Evolutionary conservation across 2,888 invertebrate species (phyloP), one percentile per base, ranked within the genome.

Genomic region (Lordiphosa andalusiaca): DNA sequence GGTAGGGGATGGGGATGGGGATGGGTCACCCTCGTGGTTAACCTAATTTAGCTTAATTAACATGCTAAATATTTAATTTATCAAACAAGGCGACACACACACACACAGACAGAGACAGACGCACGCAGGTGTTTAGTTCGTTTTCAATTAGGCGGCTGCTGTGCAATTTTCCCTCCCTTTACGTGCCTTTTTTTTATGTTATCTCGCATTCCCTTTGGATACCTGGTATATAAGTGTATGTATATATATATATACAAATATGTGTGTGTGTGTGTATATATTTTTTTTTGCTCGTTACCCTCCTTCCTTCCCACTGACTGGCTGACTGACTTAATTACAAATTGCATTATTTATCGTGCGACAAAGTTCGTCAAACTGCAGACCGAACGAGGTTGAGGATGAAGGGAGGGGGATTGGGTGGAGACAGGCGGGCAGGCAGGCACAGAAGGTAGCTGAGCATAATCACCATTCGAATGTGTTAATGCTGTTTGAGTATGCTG

Each of bases 11-110:
- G 30, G 30, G 30, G 3, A 0, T 4, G 30, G 30, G 9, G 3
- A 30, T 7, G 30, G 30, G 33, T 7, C 19, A 25, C 46, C 30
- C 50, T 47, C 56, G 85, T 63, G 81, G 76, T 69, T 76, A 80
- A 83, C 76, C 85, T 85, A 83, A 84, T 84, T 83, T 80, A 68
- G 68, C 80, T 80, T 80, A 80, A 80, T 80, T 80, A 83, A 84
- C 85, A 71, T 69, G 67, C 65, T 80, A 64, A 73, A 80, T 80
- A 84, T 84, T 84, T 83, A 70, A 84, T 80, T 66, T 67, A 61
- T 55, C 73, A 80, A 84, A 74, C 70, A 52, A n/a, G 37, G 13
- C 49, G 42, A 38, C 40, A 44, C 56, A n/a, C 49, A 21, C 38
- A 30, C 60, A 40, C 55, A 30, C 39, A 37, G 1, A 30, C 39